A percentile compares a stretch with the other conserved stretches of the same genome.
These are phyloP conservation scores for Pomacea maculata DNA, from an alignment of 1,140 invertebrate species.

Conservation along the genomic window DNA sequence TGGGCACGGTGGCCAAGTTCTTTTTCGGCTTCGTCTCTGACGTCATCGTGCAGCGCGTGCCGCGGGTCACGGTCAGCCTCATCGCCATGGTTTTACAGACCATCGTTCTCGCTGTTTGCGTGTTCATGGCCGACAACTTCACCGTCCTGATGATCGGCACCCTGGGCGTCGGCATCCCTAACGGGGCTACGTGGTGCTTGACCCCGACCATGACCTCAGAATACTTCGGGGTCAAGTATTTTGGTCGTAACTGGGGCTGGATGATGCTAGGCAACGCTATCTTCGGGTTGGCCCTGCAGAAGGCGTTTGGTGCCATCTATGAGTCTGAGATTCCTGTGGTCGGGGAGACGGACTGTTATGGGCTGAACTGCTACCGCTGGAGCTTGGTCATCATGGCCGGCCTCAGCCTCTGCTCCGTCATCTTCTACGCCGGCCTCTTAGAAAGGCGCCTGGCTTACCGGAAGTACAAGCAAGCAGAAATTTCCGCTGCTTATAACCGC, in stretches of 20 bases:
- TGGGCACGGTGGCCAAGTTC: conserved; percentile 47
- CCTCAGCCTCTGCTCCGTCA: conserved; percentile 41
- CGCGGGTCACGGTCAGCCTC: conserved; percentile 40
- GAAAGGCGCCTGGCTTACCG: conserved; percentile 22
- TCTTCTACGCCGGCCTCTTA: conserved; percentile 45
- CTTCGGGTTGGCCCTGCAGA: conserved; percentile 43
- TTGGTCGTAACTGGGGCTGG: conserved; percentile 53
- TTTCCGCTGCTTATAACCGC: no score
- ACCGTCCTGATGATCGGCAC: conserved; percentile 38
- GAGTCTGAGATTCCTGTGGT: conserved; percentile 35
- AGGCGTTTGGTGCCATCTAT: conserved; percentile 48
- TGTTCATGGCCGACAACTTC: conserved; percentile 44
- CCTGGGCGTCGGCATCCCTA: conserved; percentile 48
- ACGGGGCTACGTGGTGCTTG: conserved; percentile 56
- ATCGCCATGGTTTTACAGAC: conserved; percentile 44
- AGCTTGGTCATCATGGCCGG: conserved; percentile 45
- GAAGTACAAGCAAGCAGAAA: not conserved
- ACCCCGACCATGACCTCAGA: conserved; percentile 57
- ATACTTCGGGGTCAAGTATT: conserved; percentile 53
- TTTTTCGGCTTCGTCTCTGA: conserved; percentile 47
- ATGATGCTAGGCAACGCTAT: conserved; percentile 54
- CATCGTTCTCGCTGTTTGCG: conserved; percentile 33
- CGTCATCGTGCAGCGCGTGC: conserved; percentile 41
- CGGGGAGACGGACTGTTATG: conserved; percentile 43
- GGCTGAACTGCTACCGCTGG: conserved; percentile 46